These are phyloP conservation scores for Torymus aiolomorphi DNA, from an alignment of 2,888 invertebrate species.

Conservation along the genomic window DNA sequence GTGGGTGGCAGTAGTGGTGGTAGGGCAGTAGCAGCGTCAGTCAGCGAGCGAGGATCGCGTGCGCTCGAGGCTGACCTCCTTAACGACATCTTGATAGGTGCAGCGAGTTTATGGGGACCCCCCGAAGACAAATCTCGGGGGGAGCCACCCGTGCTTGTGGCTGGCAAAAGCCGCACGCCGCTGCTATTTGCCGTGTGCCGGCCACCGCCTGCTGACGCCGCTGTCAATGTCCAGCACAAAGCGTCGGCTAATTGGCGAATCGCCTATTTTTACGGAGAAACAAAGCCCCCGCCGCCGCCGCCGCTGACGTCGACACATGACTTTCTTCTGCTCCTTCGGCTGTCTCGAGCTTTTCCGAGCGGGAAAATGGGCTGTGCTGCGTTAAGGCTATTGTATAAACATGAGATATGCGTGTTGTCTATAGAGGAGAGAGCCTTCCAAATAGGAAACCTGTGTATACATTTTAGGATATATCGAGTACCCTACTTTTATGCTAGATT, in stretches of 20 bases:
- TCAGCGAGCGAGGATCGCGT: conserved; percentile 61
- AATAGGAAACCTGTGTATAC: neutral
- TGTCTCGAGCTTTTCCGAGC: neutral
- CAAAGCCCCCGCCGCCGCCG: neutral
- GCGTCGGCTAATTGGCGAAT: conserved; percentile 29
- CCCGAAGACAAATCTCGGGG: conserved; percentile 41
- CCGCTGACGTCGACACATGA: too few relatives aligned
- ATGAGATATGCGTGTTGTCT: too few relatives aligned
- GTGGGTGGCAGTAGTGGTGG: neutral
- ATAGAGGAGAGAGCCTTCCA: conserved; percentile 9
- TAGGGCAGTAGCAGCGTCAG: too few relatives aligned
- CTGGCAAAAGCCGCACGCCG: conserved; percentile 28
- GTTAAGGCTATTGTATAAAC: too few relatives aligned
- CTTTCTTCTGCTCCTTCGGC: neutral
- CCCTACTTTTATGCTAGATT: conserved; percentile 40
- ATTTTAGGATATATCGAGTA: conserved; percentile 45
- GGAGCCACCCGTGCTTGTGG: neutral
- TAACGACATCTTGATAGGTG: conserved; percentile 64
- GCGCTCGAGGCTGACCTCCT: conserved; percentile 66
- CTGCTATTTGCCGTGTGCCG: too few relatives aligned
- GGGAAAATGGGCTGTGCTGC: neutral
- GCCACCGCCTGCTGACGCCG: too few relatives aligned
- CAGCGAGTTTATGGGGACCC: conserved; percentile 58
- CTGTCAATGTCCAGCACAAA: conserved; percentile 17
- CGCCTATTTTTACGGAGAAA: conserved; percentile 6